Conservation (phyloP, 2,888 invertebrate genomes). For the Ornithoptera priamus region DNA sequence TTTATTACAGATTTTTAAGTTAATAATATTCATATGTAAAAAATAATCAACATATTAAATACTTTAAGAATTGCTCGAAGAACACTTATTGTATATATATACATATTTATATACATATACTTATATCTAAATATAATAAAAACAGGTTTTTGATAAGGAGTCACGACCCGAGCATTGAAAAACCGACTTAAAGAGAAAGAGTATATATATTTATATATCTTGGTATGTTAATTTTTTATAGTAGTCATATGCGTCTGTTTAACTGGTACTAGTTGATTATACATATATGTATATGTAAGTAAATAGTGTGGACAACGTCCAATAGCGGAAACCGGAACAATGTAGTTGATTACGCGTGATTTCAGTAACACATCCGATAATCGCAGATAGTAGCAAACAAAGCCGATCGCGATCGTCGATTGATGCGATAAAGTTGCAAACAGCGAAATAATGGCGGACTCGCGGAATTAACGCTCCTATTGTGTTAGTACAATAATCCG, state of each 20-base stretch:
- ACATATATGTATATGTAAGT: not conserved
- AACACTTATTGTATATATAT: too few species aligned
- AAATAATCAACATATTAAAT: too few species aligned
- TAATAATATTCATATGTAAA: too few species aligned
- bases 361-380: conserved; percentile 33
- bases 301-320: conserved; percentile 1
- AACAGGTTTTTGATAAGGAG: too few species aligned
- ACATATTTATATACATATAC: too few species aligned
- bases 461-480: conserved; percentile 79
- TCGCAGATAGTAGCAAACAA: conserved; percentile 43
- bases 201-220: not conserved
- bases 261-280: not conserved
- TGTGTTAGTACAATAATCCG: conserved; percentile 80
- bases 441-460: conserved; percentile 77
- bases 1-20: too few species aligned
- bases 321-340: conserved; percentile 30
- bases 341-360: conserved; percentile 33
- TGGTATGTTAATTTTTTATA: not conserved
- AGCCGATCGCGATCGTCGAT: conserved; percentile 65
- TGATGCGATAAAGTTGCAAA: conserved; percentile 76
- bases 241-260: not conserved
- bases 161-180: too few species aligned
- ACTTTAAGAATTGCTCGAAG: too few species aligned
- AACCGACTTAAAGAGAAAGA: too few species aligned
- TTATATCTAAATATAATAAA: too few species aligned